Evolutionary conservation across 2,888 invertebrate genomes (phyloP), one percentile per base, ranked within the genome.

Genomic region (Aphodius sticticus): DNA sequence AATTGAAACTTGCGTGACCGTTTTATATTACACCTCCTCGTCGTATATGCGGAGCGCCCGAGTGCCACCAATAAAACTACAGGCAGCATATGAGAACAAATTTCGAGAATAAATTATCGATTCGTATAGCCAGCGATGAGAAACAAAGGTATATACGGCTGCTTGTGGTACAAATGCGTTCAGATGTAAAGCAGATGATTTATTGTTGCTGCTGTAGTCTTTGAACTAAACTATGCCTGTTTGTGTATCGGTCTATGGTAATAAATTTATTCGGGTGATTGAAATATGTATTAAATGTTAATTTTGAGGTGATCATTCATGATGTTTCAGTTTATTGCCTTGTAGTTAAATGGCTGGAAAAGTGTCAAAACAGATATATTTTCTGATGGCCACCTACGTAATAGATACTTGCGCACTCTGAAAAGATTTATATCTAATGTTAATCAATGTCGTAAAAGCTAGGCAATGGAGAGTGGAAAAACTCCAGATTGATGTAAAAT

Each of bases 1-100:
- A 85, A 85, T 85, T 85, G 85, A 85, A 83, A 82, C 83, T 85
- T 83, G 85, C 85, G 85, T 85, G 85, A 84, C 83, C 82, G 82
- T 83, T 81, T 82, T 83, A 81, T 83, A 83, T 82, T 82, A 81
- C 79, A 76, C 81, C 80, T 80, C 81, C 80, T 77, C 79, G 74
- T 6, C 74, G 74, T 9, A 53, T 26, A 26, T 71, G 71, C 71
- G 71, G 16, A 35, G 71, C 16, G 71, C 79, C 77, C 36, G 53
- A 37, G 16, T 69, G 75, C 38, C 53, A 69, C 69, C 37, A 38
- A 76, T 76, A 76, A 78, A 75, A 78, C 76, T 78, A 78, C 78
- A 78, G 35, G 76, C 78, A 75, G 71, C 38, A 53, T 69, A 78
- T 75, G 78, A 75, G 78, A 78, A 76, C 78, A 78, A 78, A 78